Base-by-base conservation (phyloP, 2,888 invertebrate species). In the Drosophila phalerata region DNA sequence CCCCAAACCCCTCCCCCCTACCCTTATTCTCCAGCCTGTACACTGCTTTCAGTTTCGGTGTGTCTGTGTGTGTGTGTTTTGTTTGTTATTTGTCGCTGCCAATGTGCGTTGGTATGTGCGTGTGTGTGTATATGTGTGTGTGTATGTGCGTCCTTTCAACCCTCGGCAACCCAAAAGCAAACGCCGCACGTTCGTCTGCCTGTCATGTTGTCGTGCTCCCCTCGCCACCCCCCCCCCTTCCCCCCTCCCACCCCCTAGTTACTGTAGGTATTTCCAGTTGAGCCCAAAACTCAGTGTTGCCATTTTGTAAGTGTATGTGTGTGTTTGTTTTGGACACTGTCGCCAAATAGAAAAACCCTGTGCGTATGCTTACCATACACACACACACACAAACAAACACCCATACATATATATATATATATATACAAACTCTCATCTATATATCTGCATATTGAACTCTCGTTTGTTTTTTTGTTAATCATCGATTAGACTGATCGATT, bases 261-360 rank as follows among this genome's bases (percentile, higher is more conserved):
- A 37, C 53, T 55, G 47, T 58, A 66, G 79, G 71, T 75, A 75
- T 78, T 78, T 77, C 67, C 71, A 73, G 69, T 73, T 73, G 63
- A 56, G 45, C 45, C 47, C 63, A 73, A 69, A 64, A 64, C 60
- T 69, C 32, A 22, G 17, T 77, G 78, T 77, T 73, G 77, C 77
- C 75, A 75, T 79, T 75, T 75, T 68, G 69, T 66, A 0, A 4
- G 52, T 63, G 45, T 32, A 64, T 70, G 43, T 62, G 70, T 75
- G 63, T 65, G 65, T 62, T 55, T 81, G 74, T 72, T 84, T 83
- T 82, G 81, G 81, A 84, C 84, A 71, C 75, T 86, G 87, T 83
- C 82, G 81, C 79, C 85, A 79, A 85, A 85, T 85, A 79, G 80
- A 75, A 82, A 74, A 66, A 34, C 57, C 55, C 69, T 57, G 51